These are phyloP conservation scores for Strigamia transsilvanica DNA, from an alignment of 2,888 invertebrate genomes.

Conservation along the genomic window DNA sequence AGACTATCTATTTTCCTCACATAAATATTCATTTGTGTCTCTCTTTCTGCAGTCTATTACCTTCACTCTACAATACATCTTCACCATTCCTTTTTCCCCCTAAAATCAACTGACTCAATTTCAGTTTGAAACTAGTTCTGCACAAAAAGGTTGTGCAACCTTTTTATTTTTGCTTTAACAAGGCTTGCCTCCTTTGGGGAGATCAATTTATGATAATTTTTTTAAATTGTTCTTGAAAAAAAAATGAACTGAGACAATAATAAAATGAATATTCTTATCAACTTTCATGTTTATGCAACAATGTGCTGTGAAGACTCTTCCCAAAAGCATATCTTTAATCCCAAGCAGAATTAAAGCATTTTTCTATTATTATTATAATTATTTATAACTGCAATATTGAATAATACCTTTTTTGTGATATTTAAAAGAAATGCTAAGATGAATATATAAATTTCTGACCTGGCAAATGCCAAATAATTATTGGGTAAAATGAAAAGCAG, in stretches of 20 bases:
- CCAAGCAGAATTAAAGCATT: background rate
- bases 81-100: background rate
- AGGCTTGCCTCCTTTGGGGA: constrained; percentile 28
- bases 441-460: background rate
- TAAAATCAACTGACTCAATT: constrained; percentile 28
- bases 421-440: background rate
- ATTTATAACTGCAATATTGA: background rate
- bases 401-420: background rate
- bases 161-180: constrained; percentile 28
- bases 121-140: constrained; percentile 35
- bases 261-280: constrained; percentile 38
- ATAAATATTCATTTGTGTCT: constrained; percentile 31
- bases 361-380: background rate
- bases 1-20: background rate
- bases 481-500: constrained; percentile 3
- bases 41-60: background rate
- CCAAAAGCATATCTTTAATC: too few relatives aligned
- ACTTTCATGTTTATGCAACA: constrained; percentile 31
- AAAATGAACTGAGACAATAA: background rate
- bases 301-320: too few relatives aligned
- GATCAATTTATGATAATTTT: constrained; percentile 44
- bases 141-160: background rate
- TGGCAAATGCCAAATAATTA: constrained; percentile 6
- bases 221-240: constrained; percentile 2
- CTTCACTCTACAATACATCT: too few relatives aligned